Evolutionary conservation across 2,113 vertebrate species (phyloP).

Genomic region (Junco hyemalis): DNA sequence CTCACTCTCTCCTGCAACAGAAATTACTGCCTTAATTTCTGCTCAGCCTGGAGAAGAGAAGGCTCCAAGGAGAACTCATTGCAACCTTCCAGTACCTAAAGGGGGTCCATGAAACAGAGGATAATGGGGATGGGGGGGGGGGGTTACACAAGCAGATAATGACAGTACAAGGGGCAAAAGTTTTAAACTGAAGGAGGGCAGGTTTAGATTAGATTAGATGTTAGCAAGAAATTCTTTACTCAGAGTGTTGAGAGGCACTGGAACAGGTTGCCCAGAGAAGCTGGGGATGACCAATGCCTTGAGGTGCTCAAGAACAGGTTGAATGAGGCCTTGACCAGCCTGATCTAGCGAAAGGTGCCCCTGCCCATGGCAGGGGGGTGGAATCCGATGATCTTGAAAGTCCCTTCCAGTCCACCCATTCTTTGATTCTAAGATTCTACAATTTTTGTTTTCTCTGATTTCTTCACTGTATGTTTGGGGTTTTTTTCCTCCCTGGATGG

Average conservation of each 20-base stretch:
- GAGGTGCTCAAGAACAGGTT: not conserved
- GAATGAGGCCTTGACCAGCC: not conserved
- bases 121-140: too few species aligned
- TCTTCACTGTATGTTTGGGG: not conserved
- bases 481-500: not conserved
- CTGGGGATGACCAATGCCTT: too few species aligned
- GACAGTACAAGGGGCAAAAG: not conserved
- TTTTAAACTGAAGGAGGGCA: not conserved
- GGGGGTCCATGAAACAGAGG: not conserved
- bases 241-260: not conserved
- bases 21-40: too few species aligned
- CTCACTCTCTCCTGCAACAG: not conserved
- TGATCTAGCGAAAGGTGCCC: not conserved
- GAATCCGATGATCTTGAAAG: not conserved
- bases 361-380: not conserved
- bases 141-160: not conserved
- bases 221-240: not conserved
- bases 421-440: too few species aligned
- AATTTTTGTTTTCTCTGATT: not conserved
- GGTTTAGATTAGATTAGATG: not conserved
- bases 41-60: not conserved
- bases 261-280: not conserved
- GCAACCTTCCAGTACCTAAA: not conserved
- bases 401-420: not conserved
- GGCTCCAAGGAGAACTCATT: not conserved